Conservation (phyloP, 2,113 vertebrate genomes). For the Lipophrys pholis region DNA sequence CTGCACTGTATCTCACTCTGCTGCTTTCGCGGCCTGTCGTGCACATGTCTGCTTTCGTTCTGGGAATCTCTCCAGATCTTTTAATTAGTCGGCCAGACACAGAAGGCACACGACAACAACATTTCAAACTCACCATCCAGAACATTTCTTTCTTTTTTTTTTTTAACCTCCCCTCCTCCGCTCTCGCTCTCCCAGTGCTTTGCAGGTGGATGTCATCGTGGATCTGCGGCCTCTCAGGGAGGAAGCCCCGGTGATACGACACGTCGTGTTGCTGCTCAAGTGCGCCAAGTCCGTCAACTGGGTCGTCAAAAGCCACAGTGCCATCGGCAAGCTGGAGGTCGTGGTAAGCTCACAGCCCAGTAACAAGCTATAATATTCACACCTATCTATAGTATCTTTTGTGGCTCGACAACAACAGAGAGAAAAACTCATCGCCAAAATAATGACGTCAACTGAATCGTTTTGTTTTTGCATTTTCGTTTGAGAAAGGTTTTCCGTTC, state of each 20-base stretch:
- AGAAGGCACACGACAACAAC: too few species aligned
- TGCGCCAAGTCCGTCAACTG: constrained; percentile 95
- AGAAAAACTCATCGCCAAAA: too few species aligned
- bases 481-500: too few species aligned
- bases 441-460: too few species aligned
- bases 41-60: constrained; percentile 86
- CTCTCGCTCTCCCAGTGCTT: constrained; percentile 80
- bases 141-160: constrained; percentile 48
- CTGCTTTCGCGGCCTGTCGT: constrained; percentile 85
- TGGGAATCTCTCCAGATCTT: constrained; percentile 86
- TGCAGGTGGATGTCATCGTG: constrained; percentile 97
- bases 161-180: background rate
- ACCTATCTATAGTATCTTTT: too few species aligned
- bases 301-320: constrained; percentile 90
- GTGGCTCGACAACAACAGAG: too few species aligned
- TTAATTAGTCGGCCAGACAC: constrained; percentile 96
- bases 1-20: too few species aligned
- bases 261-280: constrained; percentile 91
- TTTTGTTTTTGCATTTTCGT: too few species aligned
- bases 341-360: constrained; percentile 85
- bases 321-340: constrained; percentile 88
- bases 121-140: constrained; percentile 14
- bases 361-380: constrained; percentile 7
- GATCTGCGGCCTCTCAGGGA: constrained; percentile 89
- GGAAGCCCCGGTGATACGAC: constrained; percentile 81